Base-by-base conservation (phyloP, 2,888 invertebrate genomes). In the Apomyelois bistriatella region DNA sequence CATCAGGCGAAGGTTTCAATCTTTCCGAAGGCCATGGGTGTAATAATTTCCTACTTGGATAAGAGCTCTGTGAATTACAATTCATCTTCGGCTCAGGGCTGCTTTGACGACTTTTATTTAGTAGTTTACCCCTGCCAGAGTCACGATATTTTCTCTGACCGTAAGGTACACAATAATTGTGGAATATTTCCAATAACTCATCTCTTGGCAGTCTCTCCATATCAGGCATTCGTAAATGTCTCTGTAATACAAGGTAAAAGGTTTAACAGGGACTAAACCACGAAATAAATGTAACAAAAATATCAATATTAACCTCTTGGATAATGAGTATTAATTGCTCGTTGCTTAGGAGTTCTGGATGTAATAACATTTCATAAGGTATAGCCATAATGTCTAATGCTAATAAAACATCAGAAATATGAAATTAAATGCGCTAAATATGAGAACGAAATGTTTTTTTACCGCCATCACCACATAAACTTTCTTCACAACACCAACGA, bases 141-240 rank as follows among this genome's bases (percentile, higher is more conserved):
- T 90, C 89, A 56, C 83, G 75, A 49, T 83, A 83, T 57, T 76
- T 86, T 54, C 91, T 76, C 64, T 90, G 91, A 0, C 88, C 85
- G 43, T 82, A 82, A 1, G 91, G 91, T 1, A 90, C 78, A 62
- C 90, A 91, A 64, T 71, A 91, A 49, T 84, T 72, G 54, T 86
- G 86, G 59, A 89, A 90, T 56, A 90, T 40, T 9, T 85, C 77
- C 55, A 91, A 62, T 35, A 91, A 62, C n/a, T 84, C 77, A 32
- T 81, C 78, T 58, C 90, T 79, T 12, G 62, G 60, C 78, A 87
- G 76, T 9, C 48, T 64, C 50, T 74, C 67, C 4, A 89, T 61
- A 55, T 82, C 71, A 8, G 79, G 70, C 36, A 89, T 56, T 48
- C 76, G 74, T 43, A 90, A 64, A 61, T 84, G 79, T 59, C 90